Base-by-base conservation (phyloP, 2,888 invertebrate species). In the Lucinisca nassula region DNA sequence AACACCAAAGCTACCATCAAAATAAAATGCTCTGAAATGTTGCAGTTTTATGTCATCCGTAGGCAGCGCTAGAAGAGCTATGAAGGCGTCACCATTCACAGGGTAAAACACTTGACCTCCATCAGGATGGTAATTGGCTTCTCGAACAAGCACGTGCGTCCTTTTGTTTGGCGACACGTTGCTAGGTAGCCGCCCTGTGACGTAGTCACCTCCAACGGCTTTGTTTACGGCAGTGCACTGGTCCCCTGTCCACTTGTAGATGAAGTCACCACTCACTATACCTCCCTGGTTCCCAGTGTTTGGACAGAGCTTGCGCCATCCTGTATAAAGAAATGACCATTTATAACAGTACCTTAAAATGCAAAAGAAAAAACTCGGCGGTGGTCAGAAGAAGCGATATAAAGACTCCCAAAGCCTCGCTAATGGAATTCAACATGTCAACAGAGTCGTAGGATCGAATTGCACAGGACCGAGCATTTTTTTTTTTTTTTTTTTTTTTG, bases 21-120 rank as follows among this genome's bases (percentile, higher is more conserved):
- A 93, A 80, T 92, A 93, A 82, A 93, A 93, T 0, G 93, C 92
- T 12, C 80, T 79, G 81, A 92, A 92, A 67, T 92, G 79, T 17
- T 91, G 77, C 32, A 83, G 83, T 61, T 89, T 90, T 30, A 92
- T 80, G 40, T 92, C 91, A 73, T 92, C 92, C 0, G 88, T 88
- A 10, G 91, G 91, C 2, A 91, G 79, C 8, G 92, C 92, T 30
- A 92, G 75, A 8, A 91, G 45, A 2, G 90, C 91, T 0, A 91
- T 82, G 55, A 90, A 91, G 0, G 91, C 82, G n/a, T 83, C 87
- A 12, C 82, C 81, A 40, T 88, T 82, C 35, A 67, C 51, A 8
- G 92, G 92, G 49, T 85, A 92, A 84, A 92, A 92, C n/a, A 92
- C 85, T 67, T 92, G 92, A n/a, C 92, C 90, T 17, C 92, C 92